Percentiles rank a stretch among this genome's conserved stretches.
Evolutionary conservation across 2,888 invertebrate genomes (phyloP).

Genomic region (Clunio marinus): DNA sequence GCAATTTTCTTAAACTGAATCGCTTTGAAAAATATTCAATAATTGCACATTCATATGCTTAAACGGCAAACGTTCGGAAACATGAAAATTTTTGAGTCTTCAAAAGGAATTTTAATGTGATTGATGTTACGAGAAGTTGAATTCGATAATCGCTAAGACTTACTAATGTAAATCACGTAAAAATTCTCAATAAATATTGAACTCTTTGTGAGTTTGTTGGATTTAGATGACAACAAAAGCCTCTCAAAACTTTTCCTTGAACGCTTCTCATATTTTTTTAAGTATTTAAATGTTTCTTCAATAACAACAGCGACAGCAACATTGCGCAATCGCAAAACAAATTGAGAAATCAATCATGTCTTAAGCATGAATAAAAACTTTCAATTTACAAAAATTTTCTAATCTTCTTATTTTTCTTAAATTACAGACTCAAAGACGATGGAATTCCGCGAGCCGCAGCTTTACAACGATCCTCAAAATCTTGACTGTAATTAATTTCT

Average conservation of each 20-base stretch:
- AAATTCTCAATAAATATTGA: background rate
- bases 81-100: too few species aligned
- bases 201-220: background rate
- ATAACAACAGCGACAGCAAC: too few species aligned
- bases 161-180: background rate
- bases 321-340: background rate
- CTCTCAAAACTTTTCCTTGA: background rate
- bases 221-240: background rate
- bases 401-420: background rate
- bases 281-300: too few species aligned
- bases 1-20: too few species aligned
- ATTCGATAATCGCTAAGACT: background rate
- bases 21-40: background rate
- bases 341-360: background rate
- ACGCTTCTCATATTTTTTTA: too few species aligned
- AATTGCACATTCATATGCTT: background rate
- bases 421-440: constrained; percentile 19
- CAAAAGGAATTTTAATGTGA: background rate
- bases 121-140: background rate
- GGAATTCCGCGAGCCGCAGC: constrained; percentile 2
- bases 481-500: constrained; percentile 22
- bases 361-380: background rate
- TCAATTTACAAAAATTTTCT: background rate
- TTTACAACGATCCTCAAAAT: constrained; percentile 15
- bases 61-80: too few species aligned